These are phyloP conservation scores for Enhydra lutris DNA, from an alignment of 2,113 vertebrate species.

Conservation along the genomic window DNA sequence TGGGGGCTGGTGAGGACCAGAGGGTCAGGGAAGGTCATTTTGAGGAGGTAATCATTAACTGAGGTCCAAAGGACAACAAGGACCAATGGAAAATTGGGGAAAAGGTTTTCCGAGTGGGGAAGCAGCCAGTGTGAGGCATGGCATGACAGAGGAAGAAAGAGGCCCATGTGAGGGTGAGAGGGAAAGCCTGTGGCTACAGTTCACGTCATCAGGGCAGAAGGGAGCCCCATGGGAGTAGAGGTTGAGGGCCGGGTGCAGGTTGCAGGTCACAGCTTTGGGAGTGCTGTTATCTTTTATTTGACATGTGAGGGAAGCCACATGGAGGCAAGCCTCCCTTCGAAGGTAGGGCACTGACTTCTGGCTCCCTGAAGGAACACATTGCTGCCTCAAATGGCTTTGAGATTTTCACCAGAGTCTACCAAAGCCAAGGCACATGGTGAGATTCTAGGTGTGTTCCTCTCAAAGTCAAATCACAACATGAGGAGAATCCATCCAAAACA, in stretches of 20 bases:
- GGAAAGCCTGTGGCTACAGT: neutral
- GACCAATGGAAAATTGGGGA: neutral
- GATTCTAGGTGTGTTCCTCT: neutral
- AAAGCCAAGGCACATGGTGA: neutral
- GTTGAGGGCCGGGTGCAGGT: no score
- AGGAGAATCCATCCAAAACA: neutral
- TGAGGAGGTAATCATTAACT: neutral
- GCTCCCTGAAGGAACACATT: neutral
- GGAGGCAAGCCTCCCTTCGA: neutral
- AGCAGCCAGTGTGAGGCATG: neutral
- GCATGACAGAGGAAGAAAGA: neutral
- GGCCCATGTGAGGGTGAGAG: neutral
- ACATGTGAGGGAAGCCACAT: neutral
- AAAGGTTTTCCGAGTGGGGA: neutral
- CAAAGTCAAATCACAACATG: neutral
- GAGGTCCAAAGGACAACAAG: neutral
- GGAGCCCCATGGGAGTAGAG: fast-evolving
- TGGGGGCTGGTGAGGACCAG: neutral
- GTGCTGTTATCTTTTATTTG: neutral
- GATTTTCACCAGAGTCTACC: neutral
- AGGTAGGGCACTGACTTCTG: neutral
- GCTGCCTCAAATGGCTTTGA: neutral
- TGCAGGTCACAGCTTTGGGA: no score
- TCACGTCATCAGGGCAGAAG: no score
- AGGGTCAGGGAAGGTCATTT: neutral